Conservation (phyloP, 1,140 invertebrate species). For the Leguminivora glycinivorella region DNA sequence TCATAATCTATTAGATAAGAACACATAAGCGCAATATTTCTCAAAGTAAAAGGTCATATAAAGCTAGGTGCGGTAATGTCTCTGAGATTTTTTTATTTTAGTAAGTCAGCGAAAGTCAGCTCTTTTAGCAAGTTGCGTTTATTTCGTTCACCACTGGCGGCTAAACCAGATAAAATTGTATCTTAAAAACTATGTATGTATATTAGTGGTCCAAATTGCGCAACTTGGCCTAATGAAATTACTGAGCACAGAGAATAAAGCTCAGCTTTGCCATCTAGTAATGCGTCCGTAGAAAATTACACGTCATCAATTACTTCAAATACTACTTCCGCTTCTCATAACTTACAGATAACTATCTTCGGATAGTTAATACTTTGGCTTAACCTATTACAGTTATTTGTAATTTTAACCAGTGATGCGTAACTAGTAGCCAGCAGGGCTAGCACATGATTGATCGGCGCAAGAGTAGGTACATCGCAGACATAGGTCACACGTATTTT, state of each 20-base stretch:
- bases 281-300: constrained; percentile 1
- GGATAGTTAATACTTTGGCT: neutral
- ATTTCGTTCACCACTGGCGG: too few species aligned
- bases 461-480: too few species aligned
- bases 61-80: neutral
- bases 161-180: too few species aligned
- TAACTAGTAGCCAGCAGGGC: neutral
- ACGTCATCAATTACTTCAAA: constrained; percentile 11
- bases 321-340: neutral
- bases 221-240: too few species aligned
- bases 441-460: too few species aligned
- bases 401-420: neutral
- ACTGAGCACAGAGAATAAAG: neutral
- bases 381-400: neutral
- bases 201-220: neutral
- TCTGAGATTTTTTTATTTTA: too few species aligned
- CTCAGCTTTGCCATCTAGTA: neutral
- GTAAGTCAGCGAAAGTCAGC: too few species aligned
- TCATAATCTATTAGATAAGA: neutral
- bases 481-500: too few species aligned
- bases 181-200: neutral
- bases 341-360: constrained; percentile 3
- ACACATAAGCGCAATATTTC: neutral
- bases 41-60: neutral
- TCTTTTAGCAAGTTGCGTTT: too few species aligned